phyloP scores from a whole-genome alignment of 2,113 vertebrate genomes.

The Raja brachyura region DNA sequence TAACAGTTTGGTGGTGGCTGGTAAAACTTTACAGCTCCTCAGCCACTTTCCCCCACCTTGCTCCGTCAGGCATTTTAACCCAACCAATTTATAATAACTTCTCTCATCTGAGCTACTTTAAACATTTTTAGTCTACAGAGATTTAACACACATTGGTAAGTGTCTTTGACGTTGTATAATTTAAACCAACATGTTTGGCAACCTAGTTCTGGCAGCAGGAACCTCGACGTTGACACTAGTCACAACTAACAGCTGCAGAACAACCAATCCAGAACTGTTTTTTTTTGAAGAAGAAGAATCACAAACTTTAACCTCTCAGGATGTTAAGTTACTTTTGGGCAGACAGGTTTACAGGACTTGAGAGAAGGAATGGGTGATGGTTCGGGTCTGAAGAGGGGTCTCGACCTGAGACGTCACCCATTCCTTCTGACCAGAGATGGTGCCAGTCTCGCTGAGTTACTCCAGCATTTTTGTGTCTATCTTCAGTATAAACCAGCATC shows the following conservation, averaged over 20 bases:
- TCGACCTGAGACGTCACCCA: too few species aligned
- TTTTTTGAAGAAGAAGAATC: neutral
- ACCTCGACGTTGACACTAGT: neutral
- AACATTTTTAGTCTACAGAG: neutral
- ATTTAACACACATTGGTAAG: neutral
- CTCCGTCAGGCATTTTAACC: neutral
- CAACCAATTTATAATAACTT: neutral
- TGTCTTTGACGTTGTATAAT: neutral
- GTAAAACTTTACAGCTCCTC: neutral
- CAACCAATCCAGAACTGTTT: neutral
- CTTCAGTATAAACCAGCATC: too few species aligned
- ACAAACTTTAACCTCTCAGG: neutral
- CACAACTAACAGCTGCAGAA: neutral
- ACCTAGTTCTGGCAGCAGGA: neutral
- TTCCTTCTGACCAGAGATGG: too few species aligned
- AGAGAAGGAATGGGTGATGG: too few species aligned
- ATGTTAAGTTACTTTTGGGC: neutral
- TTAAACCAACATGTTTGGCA: constrained; percentile 17
- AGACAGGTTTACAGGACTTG: neutral
- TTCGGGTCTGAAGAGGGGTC: too few species aligned
- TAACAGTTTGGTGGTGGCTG: neutral
- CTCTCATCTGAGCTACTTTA: neutral
- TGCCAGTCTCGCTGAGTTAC: too few species aligned
- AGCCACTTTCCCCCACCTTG: neutral
- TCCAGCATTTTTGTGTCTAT: too few species aligned